Base-by-base conservation (phyloP, 2,888 invertebrate species). In the Acanthoscelides obtectus region DNA sequence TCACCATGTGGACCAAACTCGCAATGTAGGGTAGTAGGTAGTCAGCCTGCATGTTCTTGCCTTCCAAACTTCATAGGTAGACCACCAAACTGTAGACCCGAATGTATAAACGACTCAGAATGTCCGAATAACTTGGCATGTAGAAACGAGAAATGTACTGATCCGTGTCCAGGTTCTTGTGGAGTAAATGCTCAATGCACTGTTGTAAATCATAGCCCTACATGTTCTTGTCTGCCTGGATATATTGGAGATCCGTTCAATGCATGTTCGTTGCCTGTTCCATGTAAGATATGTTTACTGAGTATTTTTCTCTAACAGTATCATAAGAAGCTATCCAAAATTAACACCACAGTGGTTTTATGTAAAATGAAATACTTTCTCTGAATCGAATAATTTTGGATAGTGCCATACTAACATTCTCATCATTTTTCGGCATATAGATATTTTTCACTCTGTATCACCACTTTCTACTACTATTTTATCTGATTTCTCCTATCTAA, bases 11-110 rank as follows among this genome's bases (percentile, higher is more conserved):
- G 95, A 71, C 93, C 94, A 0, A 91, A 94, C 82, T 93, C 94
- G 3, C 91, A 93, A 82, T 95, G 95, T 82, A 90, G 92, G 75
- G 89, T 93, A 68, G 91, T 94, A 76, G 93, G 93, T 71, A 90
- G 91, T 73, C 93, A 94, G 85, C 92, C 94, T n/a, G 94, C 94
- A 69, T 95, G 95, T 82, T 94, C 94, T 68, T 95, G 95, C 84
- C 86, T 92, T 77, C 87, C 90, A 22, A 93, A 94, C 81, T 95
- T 92, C 82, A 89, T 94, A 69, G 96, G 96, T 74, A 90, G 94
- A 77, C 93, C 96, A 69, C 95, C 95, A 25, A 94, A 94, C 81
- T 96, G 95, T 81, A 88, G 94, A 80, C 94, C 95, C 0, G 94
- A 95, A 85, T 95, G 95, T 82, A 91, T 91, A 2, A 91, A 91